A percentile compares a stretch with the other conserved stretches of the same genome.
These are phyloP conservation scores for Morinoia aosen DNA, from an alignment of 2,888 invertebrate genomes.

Conservation along the genomic window DNA sequence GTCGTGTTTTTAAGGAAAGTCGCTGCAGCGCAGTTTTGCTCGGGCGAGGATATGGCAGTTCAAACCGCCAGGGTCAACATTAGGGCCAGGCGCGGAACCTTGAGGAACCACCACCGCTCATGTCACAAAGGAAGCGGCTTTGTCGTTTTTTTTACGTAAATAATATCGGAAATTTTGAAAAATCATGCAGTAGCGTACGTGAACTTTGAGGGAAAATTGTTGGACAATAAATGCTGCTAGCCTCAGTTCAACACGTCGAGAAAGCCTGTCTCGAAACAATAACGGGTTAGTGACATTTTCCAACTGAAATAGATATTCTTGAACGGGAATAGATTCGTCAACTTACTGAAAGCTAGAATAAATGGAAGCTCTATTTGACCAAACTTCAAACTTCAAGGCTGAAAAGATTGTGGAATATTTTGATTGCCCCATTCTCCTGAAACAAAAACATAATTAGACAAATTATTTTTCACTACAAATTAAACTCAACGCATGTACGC, in stretches of 20 bases:
- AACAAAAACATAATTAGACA: too few species aligned
- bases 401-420: too few species aligned
- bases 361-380: too few species aligned
- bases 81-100: not conserved
- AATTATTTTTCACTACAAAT: too few species aligned
- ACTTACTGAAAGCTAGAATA: too few species aligned
- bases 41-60: slow-evolving; percentile 41
- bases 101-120: not conserved
- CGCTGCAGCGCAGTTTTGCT: slow-evolving; percentile 15
- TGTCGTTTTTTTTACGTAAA: not conserved
- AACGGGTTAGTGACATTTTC: not conserved
- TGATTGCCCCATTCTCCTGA: too few species aligned
- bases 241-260: not conserved
- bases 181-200: not conserved
- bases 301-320: not conserved
- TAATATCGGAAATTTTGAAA: not conserved
- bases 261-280: not conserved
- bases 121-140: slow-evolving; percentile 10
- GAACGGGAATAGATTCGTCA: too few species aligned
- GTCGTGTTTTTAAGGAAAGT: slow-evolving; percentile 5
- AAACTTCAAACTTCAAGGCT: too few species aligned
- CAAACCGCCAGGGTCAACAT: slow-evolving; percentile 46
- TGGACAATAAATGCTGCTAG: not conserved
- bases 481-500: too few species aligned
- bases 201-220: not conserved